Percentiles rank a stretch among this genome's conserved stretches.
These are phyloP conservation scores for Pithecia hirsuta DNA, from an alignment of 2,797 vertebrate genomes.

Conservation along the genomic window DNA sequence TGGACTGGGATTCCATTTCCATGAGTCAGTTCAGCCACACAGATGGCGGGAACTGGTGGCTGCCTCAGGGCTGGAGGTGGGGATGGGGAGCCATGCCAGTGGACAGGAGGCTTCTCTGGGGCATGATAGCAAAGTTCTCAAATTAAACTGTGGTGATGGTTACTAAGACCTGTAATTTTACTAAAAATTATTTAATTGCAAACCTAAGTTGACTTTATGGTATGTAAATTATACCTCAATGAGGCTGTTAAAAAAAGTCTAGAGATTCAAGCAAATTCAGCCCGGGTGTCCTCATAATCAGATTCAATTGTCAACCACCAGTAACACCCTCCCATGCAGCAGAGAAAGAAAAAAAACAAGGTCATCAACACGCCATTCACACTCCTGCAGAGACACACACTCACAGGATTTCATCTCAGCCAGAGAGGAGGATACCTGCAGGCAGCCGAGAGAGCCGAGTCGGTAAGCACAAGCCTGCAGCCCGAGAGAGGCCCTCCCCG, in stretches of 20 bases:
- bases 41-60: background rate
- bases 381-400: background rate
- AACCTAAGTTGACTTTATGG: background rate
- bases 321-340: background rate
- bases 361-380: background rate
- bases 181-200: slow-evolving; percentile 17
- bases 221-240: background rate
- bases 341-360: background rate
- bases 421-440: background rate
- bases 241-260: background rate
- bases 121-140: background rate
- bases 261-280: background rate
- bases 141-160: background rate
- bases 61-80: background rate
- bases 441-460: background rate
- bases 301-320: background rate
- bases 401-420: background rate
- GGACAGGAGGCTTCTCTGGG: background rate
- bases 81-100: background rate
- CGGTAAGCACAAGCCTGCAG: background rate
- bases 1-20: background rate
- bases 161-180: background rate
- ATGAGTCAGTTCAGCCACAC: background rate
- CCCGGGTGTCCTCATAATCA: background rate
- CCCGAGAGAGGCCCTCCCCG: background rate